Evolutionary conservation across 2,888 invertebrate genomes (phyloP), one percentile per base, ranked within the genome.

Genomic region (Dicranocentrus wangi): DNA sequence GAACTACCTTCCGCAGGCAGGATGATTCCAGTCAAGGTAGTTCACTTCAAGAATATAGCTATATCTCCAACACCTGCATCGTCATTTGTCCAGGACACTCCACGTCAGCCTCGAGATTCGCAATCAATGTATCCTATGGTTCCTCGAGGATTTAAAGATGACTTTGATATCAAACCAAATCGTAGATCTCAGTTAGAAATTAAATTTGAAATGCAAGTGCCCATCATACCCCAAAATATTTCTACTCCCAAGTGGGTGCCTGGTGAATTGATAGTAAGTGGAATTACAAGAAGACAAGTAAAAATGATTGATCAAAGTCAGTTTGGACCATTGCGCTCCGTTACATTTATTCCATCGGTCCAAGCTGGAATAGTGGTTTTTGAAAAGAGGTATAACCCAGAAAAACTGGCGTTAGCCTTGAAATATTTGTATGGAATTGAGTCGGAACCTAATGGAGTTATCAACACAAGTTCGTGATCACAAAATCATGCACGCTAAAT

Each of bases 391-490:
- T 84, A 84, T 19, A 61, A 84, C 58, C 84, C 84, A 55, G 81
- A 76, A 43, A 77, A 76, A 47, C 32, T 84, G 19, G 69, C 81
- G 10, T 32, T 60, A 28, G 82, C 75, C 0, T 63, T 84, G 13
- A 84, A 84, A 42, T 77, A 58, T 65, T 60, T 82, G 28, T 84
- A 66, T 63, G 82, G 84, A 17, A 63, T 84, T 15, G 84, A 84
- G 47, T 55, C 78, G 32, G 81, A 81, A 32, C 84, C 84, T n/a
- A 84, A 84, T 78, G 84, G 84, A 25, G 63, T 82, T 25, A 84
- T 84, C 27, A 58, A 66, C 15, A 61, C 68, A 23, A 43, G 23
- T 27, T 19, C 60, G 58, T 47, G n/a, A 39, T 13, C 13, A 39
- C 39, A 39, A 39, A 39, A 8, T 39, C 39, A 39, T 39, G 39